These are phyloP conservation scores for Pomacea maculata DNA, from an alignment of 1,140 invertebrate genomes.

Conservation along the genomic window DNA sequence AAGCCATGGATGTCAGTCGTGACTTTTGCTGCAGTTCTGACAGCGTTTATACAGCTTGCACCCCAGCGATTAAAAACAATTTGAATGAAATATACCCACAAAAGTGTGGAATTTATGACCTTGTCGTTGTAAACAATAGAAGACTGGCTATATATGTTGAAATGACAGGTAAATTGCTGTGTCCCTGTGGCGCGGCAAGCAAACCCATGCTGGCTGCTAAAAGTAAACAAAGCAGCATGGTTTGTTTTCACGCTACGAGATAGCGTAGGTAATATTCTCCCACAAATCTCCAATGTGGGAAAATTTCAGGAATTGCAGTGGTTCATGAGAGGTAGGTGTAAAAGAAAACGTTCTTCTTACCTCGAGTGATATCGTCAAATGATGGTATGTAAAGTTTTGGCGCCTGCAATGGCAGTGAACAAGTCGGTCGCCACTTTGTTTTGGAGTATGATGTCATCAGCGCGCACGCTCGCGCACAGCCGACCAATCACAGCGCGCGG, in stretches of 20 bases:
- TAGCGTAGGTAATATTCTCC: neutral
- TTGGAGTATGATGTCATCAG: constrained; percentile 31
- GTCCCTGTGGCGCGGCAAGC: neutral
- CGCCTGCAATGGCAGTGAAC: constrained; percentile 24
- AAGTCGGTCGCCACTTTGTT: constrained; percentile 28
- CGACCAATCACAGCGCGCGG: constrained; percentile 19
- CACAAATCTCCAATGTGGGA: neutral
- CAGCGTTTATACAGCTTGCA: neutral
- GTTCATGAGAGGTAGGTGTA: neutral
- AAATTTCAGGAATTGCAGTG: neutral
- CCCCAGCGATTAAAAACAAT: neutral
- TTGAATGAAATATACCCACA: neutral
- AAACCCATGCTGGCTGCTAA: neutral
- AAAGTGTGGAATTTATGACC: neutral
- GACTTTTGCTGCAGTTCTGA: neutral
- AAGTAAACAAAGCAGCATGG: constrained; percentile 29
- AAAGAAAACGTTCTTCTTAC: neutral
- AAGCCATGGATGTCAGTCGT: no score
- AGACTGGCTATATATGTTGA: neutral
- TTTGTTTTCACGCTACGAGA: neutral
- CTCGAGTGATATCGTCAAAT: neutral
- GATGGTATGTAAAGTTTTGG: constrained; percentile 22
- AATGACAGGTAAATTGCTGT: neutral
- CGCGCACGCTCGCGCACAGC: constrained; percentile 5
- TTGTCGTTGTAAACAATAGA: neutral